Conservation (phyloP, 2,888 invertebrate genomes). For the Mantis religiosa region DNA sequence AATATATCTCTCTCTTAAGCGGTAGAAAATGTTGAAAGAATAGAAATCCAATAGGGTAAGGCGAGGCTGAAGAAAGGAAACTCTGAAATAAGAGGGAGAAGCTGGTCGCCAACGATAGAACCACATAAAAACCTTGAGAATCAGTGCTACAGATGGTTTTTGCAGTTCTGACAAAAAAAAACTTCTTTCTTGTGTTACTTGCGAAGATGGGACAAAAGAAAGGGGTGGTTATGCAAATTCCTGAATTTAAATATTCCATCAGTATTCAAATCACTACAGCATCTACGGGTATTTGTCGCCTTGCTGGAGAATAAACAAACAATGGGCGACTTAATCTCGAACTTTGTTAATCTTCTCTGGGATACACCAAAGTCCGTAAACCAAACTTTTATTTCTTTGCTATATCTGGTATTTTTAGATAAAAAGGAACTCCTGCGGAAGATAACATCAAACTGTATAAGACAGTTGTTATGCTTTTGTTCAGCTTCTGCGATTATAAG, state of each 20-base stretch:
- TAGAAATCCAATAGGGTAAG: background rate
- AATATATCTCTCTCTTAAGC: no score
- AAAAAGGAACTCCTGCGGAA: no score
- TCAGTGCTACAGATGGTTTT: background rate
- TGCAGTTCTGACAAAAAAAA: background rate
- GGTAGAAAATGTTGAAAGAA: background rate
- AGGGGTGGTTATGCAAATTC: background rate
- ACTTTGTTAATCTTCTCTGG: background rate
- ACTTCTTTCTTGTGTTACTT: background rate
- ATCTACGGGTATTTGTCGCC: background rate
- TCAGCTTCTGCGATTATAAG: no score
- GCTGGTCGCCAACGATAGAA: background rate
- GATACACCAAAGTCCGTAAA: background rate
- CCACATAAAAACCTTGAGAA: background rate
- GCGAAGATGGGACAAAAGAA: background rate
- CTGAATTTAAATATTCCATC: background rate
- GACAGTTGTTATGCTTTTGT: no score
- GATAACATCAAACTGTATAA: no score
- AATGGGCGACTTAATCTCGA: background rate
- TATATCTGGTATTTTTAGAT: background rate
- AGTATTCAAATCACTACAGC: background rate
- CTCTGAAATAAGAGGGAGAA: background rate
- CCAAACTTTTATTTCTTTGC: background rate
- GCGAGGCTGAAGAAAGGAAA: background rate
- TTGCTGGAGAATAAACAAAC: background rate